Base-by-base conservation (phyloP, 2,888 invertebrate genomes). In the Digitonthophagus gazella region DNA sequence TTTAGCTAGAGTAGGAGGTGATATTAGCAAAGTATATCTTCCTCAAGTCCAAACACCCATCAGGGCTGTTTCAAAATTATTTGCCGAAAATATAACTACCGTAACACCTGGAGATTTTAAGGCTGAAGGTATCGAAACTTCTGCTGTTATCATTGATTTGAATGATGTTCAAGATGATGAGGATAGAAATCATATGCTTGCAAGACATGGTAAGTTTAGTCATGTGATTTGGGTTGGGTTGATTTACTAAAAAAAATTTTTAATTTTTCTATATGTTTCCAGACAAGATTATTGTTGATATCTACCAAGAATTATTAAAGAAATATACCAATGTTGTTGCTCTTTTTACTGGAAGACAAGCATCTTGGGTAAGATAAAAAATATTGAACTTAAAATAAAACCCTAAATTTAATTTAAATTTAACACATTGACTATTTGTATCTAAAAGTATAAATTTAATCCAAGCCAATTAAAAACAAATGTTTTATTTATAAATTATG, bases 11-110 rank as follows among this genome's bases (percentile, higher is more conserved):
- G 76, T 83, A 1, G 75, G 78, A 67, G 78, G 80, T 4, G 80
- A 81, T 15, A 73, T 75, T 19, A 76, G 78, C 72, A 77, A 77
- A 16, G 81, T 85, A 0, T 92, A 90, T 78, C 81, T 89, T 66
- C 86, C 90, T 5, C 85, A 86, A 15, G 92, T 92, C 0, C 84
- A 88, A 58, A 84, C 86, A 70, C 86, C 92, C 0, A 70, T 89
- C 8, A 81, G 82, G 0, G 86, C 85, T 0, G 75, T 92, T 54
- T 84, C 87, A 72, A 81, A 85, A 20, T 75, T 88, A 3, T 83
- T 85, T 0, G 82, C 84, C 4, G 77, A 75, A 55, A 75, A 77
- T 66, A 74, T 80, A 14, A 72, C 75, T 15, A 79, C 80, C 75
- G 70, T 80, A 61, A 76, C 80, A 4, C 73, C 80, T 44, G 77